These are phyloP conservation scores for Euthynnus affinis DNA, from an alignment of 2,797 vertebrate genomes.

Conservation along the genomic window DNA sequence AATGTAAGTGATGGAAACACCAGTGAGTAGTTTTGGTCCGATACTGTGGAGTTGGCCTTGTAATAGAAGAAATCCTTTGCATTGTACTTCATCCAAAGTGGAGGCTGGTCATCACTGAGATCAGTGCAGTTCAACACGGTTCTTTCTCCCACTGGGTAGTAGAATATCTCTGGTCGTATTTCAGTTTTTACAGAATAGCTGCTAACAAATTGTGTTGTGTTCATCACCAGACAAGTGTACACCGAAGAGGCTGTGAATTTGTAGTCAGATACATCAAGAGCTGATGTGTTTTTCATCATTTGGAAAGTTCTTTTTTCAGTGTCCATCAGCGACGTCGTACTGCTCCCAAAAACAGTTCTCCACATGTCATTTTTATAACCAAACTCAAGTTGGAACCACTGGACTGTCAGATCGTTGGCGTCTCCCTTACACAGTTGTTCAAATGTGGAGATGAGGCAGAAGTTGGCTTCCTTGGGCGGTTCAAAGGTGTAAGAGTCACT, in stretches of 20 bases:
- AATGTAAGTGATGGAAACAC: not conserved
- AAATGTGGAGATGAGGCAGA: too few relatives aligned
- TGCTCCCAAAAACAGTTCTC: not conserved
- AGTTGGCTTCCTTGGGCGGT: too few relatives aligned
- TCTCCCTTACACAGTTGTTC: not conserved
- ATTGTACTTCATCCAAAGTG: not conserved
- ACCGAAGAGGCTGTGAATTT: too few relatives aligned
- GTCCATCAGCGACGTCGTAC: too few relatives aligned
- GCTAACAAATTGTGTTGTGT: too few relatives aligned
- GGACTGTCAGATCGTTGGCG: not conserved
- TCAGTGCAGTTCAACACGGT: not conserved
- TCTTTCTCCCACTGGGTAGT: not conserved
- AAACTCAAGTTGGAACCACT: not conserved
- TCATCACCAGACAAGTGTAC: too few relatives aligned
- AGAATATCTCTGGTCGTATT: not conserved
- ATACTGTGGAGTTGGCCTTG: accelerated
- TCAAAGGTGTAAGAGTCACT: too few relatives aligned
- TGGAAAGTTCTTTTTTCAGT: too few relatives aligned
- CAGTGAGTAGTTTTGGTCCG: not conserved
- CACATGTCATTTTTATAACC: accelerated
- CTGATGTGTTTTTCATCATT: too few relatives aligned
- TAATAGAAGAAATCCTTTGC: too few relatives aligned
- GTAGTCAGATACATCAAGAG: too few relatives aligned
- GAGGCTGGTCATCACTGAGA: not conserved
- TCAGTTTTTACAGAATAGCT: too few relatives aligned